Evolutionary conservation across 1,140 invertebrate genomes (phyloP).

Genomic region (Pygmarrhopalites habei): DNA sequence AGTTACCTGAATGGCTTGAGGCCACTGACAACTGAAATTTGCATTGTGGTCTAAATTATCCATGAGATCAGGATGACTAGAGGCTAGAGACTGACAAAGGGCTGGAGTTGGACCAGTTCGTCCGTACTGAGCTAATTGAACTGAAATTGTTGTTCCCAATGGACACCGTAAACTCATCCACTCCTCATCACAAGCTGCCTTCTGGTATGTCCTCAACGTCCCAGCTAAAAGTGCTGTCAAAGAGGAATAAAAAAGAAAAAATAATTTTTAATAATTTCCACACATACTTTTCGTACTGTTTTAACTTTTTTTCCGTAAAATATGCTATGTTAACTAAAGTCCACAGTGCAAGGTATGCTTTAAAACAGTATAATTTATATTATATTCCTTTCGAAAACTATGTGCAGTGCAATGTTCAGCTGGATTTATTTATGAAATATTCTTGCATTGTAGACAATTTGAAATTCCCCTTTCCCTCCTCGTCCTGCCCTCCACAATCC

Average conservation of each 20-base stretch:
- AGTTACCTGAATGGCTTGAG: constrained; percentile 51
- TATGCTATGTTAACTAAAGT: no score
- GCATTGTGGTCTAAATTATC: constrained; percentile 31
- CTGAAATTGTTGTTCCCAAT: constrained; percentile 73
- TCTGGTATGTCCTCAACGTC: constrained; percentile 78
- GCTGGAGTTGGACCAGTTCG: constrained; percentile 46
- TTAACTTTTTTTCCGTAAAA: no score
- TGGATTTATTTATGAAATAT: no score
- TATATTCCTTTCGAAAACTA: no score
- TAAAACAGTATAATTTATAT: no score
- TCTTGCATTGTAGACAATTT: no score
- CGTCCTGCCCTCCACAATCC: no score
- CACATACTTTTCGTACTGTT: no score
- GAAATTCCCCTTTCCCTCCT: no score
- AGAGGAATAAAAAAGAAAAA: not conserved
- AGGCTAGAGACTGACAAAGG: constrained; percentile 46
- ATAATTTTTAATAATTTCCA: constrained; percentile 1
- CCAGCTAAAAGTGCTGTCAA: constrained; percentile 71
- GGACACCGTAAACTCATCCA: constrained; percentile 75
- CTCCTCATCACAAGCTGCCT: constrained; percentile 78
- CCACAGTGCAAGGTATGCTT: no score
- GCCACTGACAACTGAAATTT: constrained; percentile 49
- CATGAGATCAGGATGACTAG: constrained; percentile 37
- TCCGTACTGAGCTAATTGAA: constrained; percentile 66
- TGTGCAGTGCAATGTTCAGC: no score